Base-by-base conservation (phyloP, 2,888 invertebrate genomes). In the Spodoptera picta region DNA sequence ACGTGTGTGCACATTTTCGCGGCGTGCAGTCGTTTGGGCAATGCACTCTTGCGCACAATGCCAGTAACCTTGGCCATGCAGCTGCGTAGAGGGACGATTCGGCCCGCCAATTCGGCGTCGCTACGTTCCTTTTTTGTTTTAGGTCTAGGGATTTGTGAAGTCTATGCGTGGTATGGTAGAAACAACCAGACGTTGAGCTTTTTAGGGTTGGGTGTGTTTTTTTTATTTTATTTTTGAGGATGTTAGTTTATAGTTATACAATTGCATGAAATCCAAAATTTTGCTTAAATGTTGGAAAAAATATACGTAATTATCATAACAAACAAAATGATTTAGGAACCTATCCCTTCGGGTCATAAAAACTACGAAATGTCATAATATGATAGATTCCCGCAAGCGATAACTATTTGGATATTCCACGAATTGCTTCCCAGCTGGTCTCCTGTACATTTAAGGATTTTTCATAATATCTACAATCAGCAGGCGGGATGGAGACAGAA, bases 1-100 rank as follows among this genome's bases (percentile, higher is more conserved):
- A 68, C 69, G 79, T 75, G 87, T 85, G 88, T 81, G 85, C 82
- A 79, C 84, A 87, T 87, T 91, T 91, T 92, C 89, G 88, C 85
- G 80, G 87, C 85, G 82, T 84, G 87, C 85, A 85, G 78, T 83
- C 85, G 78, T 90, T 93, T 94, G 93, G 93, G 91, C 93, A 91
- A 91, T 93, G 93, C 93, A 93, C 93, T 90, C 91, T 77, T 65
- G 75, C 81, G 75, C 87, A 89, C 89, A 89, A 90, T 89, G 91
- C 87, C 92, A 93, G 91, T 92, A 93, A 94, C 93, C 93, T 92
- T 92, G 84, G 86, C 83, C 85, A 78, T 84, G 92, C 93, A 94
- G 94, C 93, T 93, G 93, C 91, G 82, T 82, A 81, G 27, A 27
- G 85, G 85, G 84, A 82, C 76, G 82, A 76, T 70, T 77, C 73